Percentiles rank a stretch among this genome's conserved stretches.
Evolutionary conservation across 2,797 vertebrate genomes (phyloP).

Genomic region (Avahi laniger): DNA sequence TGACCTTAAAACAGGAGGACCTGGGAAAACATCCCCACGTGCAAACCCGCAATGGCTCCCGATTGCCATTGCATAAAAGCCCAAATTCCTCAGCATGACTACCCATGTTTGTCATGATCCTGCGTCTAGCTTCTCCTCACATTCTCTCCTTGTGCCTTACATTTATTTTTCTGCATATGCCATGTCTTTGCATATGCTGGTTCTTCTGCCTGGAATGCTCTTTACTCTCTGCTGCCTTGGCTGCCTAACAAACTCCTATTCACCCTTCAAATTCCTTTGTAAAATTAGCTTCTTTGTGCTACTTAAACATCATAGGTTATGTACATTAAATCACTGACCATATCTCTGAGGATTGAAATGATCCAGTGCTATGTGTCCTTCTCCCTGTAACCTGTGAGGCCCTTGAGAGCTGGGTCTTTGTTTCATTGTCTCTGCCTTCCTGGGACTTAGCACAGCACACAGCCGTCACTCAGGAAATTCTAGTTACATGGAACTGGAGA

Average conservation of each 20-base stretch:
- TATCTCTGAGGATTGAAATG: neutral
- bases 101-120: neutral
- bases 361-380: fast-evolving
- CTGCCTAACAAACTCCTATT: neutral
- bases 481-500: neutral
- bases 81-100: neutral
- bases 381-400: neutral
- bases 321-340: neutral
- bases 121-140: neutral
- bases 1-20: neutral
- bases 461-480: neutral
- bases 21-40: neutral
- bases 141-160: neutral
- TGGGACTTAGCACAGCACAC: neutral
- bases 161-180: neutral
- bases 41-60: neutral
- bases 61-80: neutral
- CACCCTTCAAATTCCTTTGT: neutral
- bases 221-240: neutral
- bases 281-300: neutral
- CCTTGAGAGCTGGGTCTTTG: neutral
- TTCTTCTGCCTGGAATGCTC: neutral
- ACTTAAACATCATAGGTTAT: neutral
- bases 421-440: neutral
- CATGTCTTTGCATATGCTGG: neutral